phyloP scores from a whole-genome alignment of 1,140 invertebrate species.

The Propsilocerus akamusi region DNA sequence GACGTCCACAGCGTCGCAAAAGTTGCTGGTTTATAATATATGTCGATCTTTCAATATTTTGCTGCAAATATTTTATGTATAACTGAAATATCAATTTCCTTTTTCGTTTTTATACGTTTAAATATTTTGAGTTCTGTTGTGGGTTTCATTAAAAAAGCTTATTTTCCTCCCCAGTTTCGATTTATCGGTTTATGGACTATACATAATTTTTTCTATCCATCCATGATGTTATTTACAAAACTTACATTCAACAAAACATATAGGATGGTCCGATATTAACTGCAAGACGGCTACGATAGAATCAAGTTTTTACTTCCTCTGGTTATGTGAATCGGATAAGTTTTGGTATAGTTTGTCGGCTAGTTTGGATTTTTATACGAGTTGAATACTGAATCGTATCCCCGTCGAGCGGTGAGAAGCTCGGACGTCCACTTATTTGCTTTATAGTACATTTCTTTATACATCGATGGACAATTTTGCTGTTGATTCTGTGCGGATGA shows the following conservation, averaged over 20 bases:
- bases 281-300: not conserved
- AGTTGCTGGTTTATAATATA: too few relatives aligned
- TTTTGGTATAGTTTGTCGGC: not conserved
- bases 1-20: too few relatives aligned
- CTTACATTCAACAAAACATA: not conserved
- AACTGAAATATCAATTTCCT: too few relatives aligned
- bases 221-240: not conserved
- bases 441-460: slow-evolving; percentile 46
- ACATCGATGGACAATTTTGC: slow-evolving; percentile 46
- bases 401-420: not conserved
- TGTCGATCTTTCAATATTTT: too few relatives aligned
- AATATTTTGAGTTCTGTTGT: too few relatives aligned
- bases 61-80: too few relatives aligned
- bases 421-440: slow-evolving; percentile 24
- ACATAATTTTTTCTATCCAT: not conserved
- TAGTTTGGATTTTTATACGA: not conserved
- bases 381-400: not conserved
- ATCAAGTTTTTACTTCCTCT: slow-evolving; percentile 1
- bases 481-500: slow-evolving; percentile 33
- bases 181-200: not conserved
- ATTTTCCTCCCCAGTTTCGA: too few relatives aligned
- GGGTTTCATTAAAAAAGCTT: too few relatives aligned
- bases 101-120: too few relatives aligned
- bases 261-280: not conserved
- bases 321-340: not conserved